Evolutionary conservation across 2,888 invertebrate species (phyloP).

Genomic region (Tinea pellionella): DNA sequence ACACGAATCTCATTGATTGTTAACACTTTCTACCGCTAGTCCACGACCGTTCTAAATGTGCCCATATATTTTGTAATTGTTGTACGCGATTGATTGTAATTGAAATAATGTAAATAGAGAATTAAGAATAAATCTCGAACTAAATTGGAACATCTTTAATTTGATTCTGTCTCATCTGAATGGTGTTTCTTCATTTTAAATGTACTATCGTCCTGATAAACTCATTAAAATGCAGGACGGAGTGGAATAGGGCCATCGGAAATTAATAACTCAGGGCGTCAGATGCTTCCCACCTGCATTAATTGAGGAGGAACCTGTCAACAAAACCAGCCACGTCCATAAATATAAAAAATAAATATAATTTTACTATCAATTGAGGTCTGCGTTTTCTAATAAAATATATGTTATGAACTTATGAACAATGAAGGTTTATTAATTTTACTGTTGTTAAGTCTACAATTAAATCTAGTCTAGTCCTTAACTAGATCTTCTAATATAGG

Average conservation of each 20-base stretch:
- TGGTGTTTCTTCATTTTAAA: not conserved
- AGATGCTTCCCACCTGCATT: constrained; percentile 54
- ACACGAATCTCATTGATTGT: too few species aligned
- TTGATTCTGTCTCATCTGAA: not conserved
- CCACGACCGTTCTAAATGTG: too few species aligned
- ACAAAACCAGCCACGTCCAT: not conserved
- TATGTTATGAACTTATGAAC: too few species aligned
- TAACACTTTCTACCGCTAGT: too few species aligned
- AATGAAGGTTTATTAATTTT: too few species aligned
- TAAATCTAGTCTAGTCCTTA: too few species aligned
- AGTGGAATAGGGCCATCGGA: not conserved
- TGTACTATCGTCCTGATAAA: not conserved
- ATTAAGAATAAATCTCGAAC: too few species aligned
- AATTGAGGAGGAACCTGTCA: not conserved
- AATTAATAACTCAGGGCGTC: constrained; percentile 29
- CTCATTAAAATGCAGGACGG: constrained; percentile 9
- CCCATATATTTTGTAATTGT: too few species aligned
- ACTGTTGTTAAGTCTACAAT: too few species aligned
- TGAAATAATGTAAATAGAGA: not conserved
- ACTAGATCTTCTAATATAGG: too few species aligned
- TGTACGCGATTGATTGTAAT: not conserved
- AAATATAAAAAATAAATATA: not conserved
- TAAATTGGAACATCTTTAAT: not conserved
- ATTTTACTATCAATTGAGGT: too few species aligned
- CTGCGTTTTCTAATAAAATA: too few species aligned